phyloP scores from a whole-genome alignment of 2,888 invertebrate genomes.

The Neoascia interrupta region DNA sequence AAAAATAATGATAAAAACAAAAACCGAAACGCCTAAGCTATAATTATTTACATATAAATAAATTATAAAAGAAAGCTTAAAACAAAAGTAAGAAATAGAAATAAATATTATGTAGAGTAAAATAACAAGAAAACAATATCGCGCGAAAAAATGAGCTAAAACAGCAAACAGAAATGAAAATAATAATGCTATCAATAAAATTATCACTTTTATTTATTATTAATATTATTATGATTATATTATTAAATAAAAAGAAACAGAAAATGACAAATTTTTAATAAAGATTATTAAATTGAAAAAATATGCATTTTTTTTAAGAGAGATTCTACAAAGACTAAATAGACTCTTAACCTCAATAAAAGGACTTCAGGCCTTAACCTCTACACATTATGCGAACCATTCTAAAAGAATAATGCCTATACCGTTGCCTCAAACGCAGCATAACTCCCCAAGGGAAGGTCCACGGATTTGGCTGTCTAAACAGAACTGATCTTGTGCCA shows the following conservation, averaged over 20 bases:
- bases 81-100: constrained; percentile 32
- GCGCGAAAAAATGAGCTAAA: constrained; percentile 62
- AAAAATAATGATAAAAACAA: constrained; percentile 20
- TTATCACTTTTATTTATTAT: constrained; percentile 69
- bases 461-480: too few relatives aligned
- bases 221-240: constrained; percentile 63
- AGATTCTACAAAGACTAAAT: neutral
- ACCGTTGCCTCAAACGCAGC: too few relatives aligned
- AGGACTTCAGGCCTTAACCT: too few relatives aligned
- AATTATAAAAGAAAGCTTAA: constrained; percentile 34
- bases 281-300: constrained; percentile 62
- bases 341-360: too few relatives aligned
- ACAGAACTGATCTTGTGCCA: too few relatives aligned
- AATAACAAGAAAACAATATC: constrained; percentile 38
- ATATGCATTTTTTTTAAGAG: neutral
- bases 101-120: constrained; percentile 55
- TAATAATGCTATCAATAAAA: constrained; percentile 57
- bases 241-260: constrained; percentile 35
- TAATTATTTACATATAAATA: constrained; percentile 68
- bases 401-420: too few relatives aligned
- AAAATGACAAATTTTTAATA: constrained; percentile 68
- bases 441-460: too few relatives aligned
- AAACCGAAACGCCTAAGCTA: constrained; percentile 68
- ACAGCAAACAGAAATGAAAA: constrained; percentile 38
- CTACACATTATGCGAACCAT: too few relatives aligned